Percentiles rank a stretch among this genome's conserved stretches.
Conservation (phyloP, 2,888 invertebrate genomes). For the Argyra leucocephala region DNA sequence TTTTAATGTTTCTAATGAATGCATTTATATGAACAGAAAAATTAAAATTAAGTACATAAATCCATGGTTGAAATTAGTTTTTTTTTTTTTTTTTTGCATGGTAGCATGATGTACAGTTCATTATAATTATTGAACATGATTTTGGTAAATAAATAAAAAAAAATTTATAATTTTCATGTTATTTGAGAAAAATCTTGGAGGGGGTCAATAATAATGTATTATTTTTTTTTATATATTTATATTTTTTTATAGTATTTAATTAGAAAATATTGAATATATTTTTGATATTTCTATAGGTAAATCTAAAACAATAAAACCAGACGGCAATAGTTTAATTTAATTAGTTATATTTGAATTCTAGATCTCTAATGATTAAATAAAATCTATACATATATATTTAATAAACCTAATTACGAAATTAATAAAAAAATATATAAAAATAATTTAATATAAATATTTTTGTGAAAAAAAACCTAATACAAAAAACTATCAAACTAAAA, state of each 20-base stretch:
- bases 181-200: background rate
- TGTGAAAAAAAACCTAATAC: background rate
- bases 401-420: background rate
- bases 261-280: background rate
- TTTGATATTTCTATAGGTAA: background rate
- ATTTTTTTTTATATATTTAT: background rate
- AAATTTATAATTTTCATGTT: background rate
- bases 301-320: constrained; percentile 9
- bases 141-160: background rate
- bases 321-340: background rate
- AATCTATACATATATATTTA: background rate
- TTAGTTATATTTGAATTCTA: constrained; percentile 8
- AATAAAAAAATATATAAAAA: background rate
- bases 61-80: too few species aligned
- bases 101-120: too few species aligned
- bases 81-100: too few species aligned
- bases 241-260: background rate
- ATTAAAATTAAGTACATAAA: background rate
- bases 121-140: background rate
- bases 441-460: too few species aligned
- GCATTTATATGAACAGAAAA: background rate
- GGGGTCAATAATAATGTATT: background rate
- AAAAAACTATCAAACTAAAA: background rate
- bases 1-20: background rate
- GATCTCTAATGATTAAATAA: background rate